Base-by-base conservation (phyloP, 2,113 vertebrate species). In the Ochotona princeps region DNA sequence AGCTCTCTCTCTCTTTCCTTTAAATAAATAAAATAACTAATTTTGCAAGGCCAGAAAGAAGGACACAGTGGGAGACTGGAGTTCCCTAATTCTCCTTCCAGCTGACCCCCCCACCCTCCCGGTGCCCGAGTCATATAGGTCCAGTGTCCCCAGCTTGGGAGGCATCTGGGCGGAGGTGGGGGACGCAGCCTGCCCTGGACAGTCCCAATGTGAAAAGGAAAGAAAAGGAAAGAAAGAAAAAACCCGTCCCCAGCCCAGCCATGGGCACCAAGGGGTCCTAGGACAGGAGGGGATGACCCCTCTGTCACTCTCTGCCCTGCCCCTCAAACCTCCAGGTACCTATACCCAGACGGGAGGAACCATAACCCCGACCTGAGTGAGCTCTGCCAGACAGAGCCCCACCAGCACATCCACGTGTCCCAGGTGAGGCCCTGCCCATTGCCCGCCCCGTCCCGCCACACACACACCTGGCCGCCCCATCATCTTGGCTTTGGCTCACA, bases 261-360 rank as follows among this genome's bases (percentile, higher is more conserved):
- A 57, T 18, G 2, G 6, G 54, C 54, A 57, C 54, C 14, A 18
- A 5, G 54, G 18, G 38, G 38, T 44, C 38, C 38, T 44, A 44
- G 38, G 38, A 44, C 38, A 44, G 38, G 38, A 44, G 6, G 38
- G 28, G 28, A 23, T 6, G 32, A 1, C 10, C 30, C 20, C 54
- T 79, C 18, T 18, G 15, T 3, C 23, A 21, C 8, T 11, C 25
- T 65, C 51, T 63, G 2, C 6, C 65, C 44, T 65, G 38, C 38
- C 38, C 38, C 38, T 44, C 38, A 44, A 44, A 44, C 32, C 47
- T 47, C 66, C 97, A 99, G 99, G 94, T 99, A 98, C 96, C 96
- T 99, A 87, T 98, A 98, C 89, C 99, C 99, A 28, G 98, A 99
- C 69, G 98, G 98, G 4, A 98, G 98, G 57, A 98, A 97, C 72